These are phyloP conservation scores for Drosophila pseudotakahashii DNA, from an alignment of 2,888 invertebrate species.

Conservation along the genomic window DNA sequence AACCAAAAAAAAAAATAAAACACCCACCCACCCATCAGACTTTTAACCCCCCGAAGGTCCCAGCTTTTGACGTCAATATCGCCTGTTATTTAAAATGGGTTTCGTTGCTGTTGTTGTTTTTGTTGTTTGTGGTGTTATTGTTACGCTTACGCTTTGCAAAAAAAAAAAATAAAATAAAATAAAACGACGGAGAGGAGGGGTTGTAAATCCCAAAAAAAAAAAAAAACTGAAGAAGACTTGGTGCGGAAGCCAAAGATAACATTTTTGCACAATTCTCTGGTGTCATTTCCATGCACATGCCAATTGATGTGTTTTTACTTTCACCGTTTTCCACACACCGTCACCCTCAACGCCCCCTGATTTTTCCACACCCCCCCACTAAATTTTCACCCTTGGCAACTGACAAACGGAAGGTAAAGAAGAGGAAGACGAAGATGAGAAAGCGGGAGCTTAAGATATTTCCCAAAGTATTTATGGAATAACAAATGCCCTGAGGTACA, in stretches of 20 bases:
- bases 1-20: not conserved
- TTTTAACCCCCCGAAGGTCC: constrained; percentile 12
- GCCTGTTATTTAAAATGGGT: constrained; percentile 77
- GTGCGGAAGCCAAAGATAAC: constrained; percentile 84
- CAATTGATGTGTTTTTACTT: constrained; percentile 82
- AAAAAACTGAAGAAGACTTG: constrained; percentile 52
- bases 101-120: constrained; percentile 51
- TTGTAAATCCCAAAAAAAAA: constrained; percentile 66
- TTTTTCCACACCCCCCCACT: no score
- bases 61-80: constrained; percentile 39
- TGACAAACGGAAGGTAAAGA: constrained; percentile 3
- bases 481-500: constrained; percentile 12
- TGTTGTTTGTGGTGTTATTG: constrained; percentile 55
- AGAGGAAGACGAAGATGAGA: not conserved
- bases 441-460: constrained; percentile 24
- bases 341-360: not conserved
- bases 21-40: constrained; percentile 21
- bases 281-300: constrained; percentile 82
- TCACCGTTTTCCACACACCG: constrained; percentile 47
- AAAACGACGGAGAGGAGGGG: constrained; percentile 10
- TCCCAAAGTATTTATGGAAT: constrained; percentile 28
- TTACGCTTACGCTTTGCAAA: constrained; percentile 63
- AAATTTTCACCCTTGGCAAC: constrained; percentile 21
- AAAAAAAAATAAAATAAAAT: constrained; percentile 42
- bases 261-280: constrained; percentile 81